A percentile compares a stretch with the other conserved stretches of the same genome.
Conservation (phyloP, 1,140 invertebrate species). For the Zaprionus africanus region DNA sequence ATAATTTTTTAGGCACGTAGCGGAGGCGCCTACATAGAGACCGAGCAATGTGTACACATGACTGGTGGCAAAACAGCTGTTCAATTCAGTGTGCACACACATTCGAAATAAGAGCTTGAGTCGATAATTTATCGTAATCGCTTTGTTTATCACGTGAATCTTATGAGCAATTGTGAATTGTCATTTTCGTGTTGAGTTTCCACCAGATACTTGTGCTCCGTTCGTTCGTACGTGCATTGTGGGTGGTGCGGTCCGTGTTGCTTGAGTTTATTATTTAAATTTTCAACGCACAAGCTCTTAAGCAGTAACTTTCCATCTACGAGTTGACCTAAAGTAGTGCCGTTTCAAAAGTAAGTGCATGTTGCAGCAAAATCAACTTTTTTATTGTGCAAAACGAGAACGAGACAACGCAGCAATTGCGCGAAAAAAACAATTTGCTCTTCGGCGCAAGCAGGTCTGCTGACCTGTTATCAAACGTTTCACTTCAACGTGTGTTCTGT, state of each 20-base stretch:
- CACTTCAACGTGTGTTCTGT: background rate
- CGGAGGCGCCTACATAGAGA: constrained; percentile 47
- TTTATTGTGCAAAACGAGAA: constrained; percentile 29
- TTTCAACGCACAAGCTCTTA: constrained; percentile 54
- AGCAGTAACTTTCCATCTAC: constrained; percentile 47
- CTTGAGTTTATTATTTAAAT: constrained; percentile 59
- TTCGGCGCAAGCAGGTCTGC: constrained; percentile 47
- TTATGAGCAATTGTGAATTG: constrained; percentile 55
- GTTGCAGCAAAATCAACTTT: background rate
- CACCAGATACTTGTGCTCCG: constrained; percentile 59
- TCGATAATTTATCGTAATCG: constrained; percentile 48
- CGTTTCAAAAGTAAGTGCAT: constrained; percentile 67
- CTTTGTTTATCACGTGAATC: constrained; percentile 67
- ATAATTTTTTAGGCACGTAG: constrained; percentile 43
- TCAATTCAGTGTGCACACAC: constrained; percentile 9
- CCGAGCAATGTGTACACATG: constrained; percentile 39
- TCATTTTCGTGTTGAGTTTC: constrained; percentile 67
- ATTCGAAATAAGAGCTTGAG: background rate
- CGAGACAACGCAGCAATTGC: constrained; percentile 32
- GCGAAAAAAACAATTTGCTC: constrained; percentile 33
- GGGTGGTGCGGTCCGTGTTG: constrained; percentile 75
- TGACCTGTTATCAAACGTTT: constrained; percentile 57
- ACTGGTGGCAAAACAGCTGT: constrained; percentile 29
- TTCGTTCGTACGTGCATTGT: constrained; percentile 58
- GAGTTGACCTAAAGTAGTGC: constrained; percentile 45